phyloP scores from a whole-genome alignment of 2,888 invertebrate species.

The Rotaria macrura region DNA sequence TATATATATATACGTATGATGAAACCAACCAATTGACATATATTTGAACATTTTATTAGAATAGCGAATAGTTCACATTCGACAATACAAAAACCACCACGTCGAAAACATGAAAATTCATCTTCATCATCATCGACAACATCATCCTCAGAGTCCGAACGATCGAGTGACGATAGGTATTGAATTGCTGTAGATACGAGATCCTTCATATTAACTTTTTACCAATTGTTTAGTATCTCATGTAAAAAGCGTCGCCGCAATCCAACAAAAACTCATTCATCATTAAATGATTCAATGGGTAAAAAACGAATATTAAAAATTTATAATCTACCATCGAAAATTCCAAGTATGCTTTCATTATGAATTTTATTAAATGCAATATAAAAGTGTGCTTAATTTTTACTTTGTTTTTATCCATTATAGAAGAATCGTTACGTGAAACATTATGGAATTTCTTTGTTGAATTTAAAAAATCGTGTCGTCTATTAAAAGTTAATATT shows the following conservation, averaged over 20 bases:
- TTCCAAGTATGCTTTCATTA: neutral
- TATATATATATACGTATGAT: neutral
- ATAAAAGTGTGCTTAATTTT: no score
- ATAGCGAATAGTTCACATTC: neutral
- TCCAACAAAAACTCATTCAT: neutral
- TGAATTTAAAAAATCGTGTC: neutral
- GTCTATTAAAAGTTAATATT: neutral
- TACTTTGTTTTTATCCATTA: neutral
- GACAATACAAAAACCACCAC: neutral
- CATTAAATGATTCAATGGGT: neutral
- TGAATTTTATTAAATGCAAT: neutral
- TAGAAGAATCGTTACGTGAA: conserved; percentile 1
- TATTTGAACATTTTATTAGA: neutral
- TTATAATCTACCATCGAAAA: neutral
- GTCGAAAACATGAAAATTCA: neutral
- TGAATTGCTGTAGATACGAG: no score
- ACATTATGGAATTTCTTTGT: neutral
- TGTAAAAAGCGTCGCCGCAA: neutral
- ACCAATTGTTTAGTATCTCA: neutral
- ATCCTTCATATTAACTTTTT: no score
- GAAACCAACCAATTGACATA: no score
- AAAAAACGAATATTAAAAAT: neutral
- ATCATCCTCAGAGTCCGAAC: neutral
- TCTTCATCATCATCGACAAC: neutral
- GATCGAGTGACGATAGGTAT: conserved; percentile 17